A percentile compares a stretch with the other conserved stretches of the same genome.
Conservation (phyloP, 2,113 vertebrate species). For the Cochlearius cochlearius region DNA sequence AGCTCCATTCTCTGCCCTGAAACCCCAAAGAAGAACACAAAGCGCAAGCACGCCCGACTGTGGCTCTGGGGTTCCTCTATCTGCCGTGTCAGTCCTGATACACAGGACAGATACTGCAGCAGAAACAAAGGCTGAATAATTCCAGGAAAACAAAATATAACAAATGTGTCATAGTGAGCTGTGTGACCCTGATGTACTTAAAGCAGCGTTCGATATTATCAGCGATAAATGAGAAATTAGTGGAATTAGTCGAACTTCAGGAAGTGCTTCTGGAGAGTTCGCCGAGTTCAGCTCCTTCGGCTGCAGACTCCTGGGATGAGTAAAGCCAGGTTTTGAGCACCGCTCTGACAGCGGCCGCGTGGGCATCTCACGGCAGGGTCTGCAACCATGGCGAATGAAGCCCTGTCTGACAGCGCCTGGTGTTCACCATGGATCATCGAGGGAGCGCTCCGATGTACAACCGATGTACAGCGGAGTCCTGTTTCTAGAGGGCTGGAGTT, state of each 20-base stretch:
- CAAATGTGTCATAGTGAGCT: neutral
- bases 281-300: fast-evolving
- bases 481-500: neutral
- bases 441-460: fast-evolving
- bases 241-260: neutral
- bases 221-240: neutral
- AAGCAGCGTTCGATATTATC: neutral
- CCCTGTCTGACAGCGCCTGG: neutral
- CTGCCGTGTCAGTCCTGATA: neutral
- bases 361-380: neutral
- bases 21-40: neutral
- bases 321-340: neutral
- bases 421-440: neutral
- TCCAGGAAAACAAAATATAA: slow-evolving; percentile 12
- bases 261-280: neutral
- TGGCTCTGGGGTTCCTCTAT: neutral
- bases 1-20: neutral
- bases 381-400: neutral
- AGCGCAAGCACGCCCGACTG: fast-evolving
- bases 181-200: neutral
- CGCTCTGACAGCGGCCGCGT: neutral
- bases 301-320: neutral
- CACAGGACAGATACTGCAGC: neutral
- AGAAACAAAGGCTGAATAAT: neutral
- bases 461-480: neutral